Conservation (phyloP, 2,113 vertebrate species). For the Lepidothrix coronata region DNA sequence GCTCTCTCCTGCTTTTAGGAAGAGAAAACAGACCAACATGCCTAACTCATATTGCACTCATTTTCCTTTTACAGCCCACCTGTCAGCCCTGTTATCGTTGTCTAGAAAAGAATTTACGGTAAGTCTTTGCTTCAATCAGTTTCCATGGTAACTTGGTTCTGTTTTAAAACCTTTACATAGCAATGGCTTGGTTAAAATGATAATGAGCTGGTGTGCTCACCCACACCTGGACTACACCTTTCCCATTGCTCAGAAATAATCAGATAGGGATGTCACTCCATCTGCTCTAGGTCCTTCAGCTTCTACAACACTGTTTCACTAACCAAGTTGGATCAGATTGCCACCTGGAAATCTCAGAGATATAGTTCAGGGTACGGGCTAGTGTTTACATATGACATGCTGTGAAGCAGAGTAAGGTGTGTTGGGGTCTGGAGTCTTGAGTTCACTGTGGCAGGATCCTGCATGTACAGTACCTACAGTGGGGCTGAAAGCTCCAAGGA, state of each 20-base stretch:
- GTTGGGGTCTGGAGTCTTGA: not conserved
- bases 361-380: not conserved
- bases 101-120: constrained; percentile 40
- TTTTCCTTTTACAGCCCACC: constrained; percentile 44
- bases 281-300: not conserved
- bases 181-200: constrained; percentile 34
- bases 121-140: constrained; percentile 47
- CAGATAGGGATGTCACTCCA: not conserved
- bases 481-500: not conserved
- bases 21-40: not conserved
- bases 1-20: not conserved
- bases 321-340: not conserved
- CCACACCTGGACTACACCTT: not conserved
- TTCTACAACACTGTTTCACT: not conserved
- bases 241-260: not conserved
- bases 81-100: constrained; percentile 31
- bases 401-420: not conserved
- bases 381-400: not conserved
- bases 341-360: not conserved
- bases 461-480: not conserved
- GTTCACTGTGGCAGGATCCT: not conserved
- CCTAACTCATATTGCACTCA: not conserved
- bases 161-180: constrained; percentile 35
- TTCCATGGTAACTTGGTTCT: constrained; percentile 52
- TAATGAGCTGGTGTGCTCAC: not conserved